Conservation (phyloP, 1,140 invertebrate genomes). For the Alviniconcha marisindica region DNA sequence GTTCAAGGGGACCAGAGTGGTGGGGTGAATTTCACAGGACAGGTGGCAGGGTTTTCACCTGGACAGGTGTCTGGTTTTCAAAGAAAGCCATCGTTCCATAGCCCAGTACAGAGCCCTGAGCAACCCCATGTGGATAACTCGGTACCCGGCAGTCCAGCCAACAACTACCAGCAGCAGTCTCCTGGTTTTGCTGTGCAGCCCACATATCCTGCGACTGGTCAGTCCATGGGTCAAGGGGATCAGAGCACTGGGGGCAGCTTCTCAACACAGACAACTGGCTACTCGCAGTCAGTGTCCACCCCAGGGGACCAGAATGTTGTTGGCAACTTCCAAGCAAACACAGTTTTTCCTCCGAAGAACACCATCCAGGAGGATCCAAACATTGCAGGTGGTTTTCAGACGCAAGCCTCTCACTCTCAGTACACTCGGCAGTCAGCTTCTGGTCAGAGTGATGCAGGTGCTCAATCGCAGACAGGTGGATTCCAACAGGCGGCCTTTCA, state of each 20-base stretch:
- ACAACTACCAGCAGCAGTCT: slow-evolving; percentile 22
- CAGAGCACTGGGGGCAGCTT: neutral
- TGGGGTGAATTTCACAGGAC: neutral
- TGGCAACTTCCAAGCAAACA: neutral
- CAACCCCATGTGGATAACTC: slow-evolving; percentile 1
- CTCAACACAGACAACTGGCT: neutral
- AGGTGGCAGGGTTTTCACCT: neutral
- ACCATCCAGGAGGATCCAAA: neutral
- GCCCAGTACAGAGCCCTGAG: slow-evolving; percentile 3
- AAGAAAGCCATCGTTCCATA: slow-evolving; percentile 7
- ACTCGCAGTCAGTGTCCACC: neutral
- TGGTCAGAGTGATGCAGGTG: slow-evolving; percentile 1
- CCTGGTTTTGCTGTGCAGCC: neutral
- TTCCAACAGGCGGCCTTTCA: slow-evolving; percentile 17
- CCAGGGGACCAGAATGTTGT: slow-evolving; percentile 19
- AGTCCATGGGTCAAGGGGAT: neutral
- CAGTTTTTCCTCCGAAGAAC: neutral
- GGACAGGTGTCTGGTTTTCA: neutral
- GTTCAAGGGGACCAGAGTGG: neutral
- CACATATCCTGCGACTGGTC: neutral
- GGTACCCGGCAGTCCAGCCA: slow-evolving; percentile 6
- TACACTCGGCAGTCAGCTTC: neutral
- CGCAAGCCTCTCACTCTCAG: neutral
- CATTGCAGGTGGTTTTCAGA: neutral
- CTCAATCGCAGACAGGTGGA: neutral